Evolutionary conservation across 2,113 vertebrate genomes (phyloP), one percentile per base, ranked within the genome.

Genomic region (Athene noctua): DNA sequence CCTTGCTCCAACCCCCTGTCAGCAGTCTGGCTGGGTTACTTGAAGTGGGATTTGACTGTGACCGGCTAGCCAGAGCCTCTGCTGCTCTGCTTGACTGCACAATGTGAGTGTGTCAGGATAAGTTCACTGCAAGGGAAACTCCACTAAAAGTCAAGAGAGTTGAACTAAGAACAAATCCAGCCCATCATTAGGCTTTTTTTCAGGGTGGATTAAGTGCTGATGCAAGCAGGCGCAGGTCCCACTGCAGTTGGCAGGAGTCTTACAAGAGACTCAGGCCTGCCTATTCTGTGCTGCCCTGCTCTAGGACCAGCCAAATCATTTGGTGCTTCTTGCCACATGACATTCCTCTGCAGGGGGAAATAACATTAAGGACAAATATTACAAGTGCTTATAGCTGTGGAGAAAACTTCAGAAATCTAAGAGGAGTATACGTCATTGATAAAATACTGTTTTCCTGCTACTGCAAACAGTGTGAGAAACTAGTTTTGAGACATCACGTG

Each of bases 101-200:
- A 94, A 38, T 40, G 54, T 27, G 83, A 92, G 80, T 77, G 40
- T 87, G 94, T 54, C 70, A 55, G 73, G 65, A 73, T 66, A 89
- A 95, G 73, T 75, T 85, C 73, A 46, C 70, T 62, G 89, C 73
- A 85, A 91, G 58, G 38, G 32, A 91, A 84, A 90, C 63, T 55
- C 40, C 20, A 38, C 49, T 65, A 38, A 95, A 95, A 97, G 91
- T 95, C 77, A 82, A 91, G 67, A 81, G 36, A 81, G 19, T 85
- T 94, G 61, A 75, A 17, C 66, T 52, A 78, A 89, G 80, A 79
- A 82, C 77, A 87, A 87, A 62, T 80, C 42, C 52, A 86, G 72
- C 27, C 80, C 65, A 38, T 65, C 49, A 38, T 52, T 65, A 68
- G 58, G 44, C 54, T 72, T 86, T 63, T 88, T 32, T 87, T 32